Conservation (phyloP, 2,888 invertebrate genomes). For the Trachelus tabidus region DNA sequence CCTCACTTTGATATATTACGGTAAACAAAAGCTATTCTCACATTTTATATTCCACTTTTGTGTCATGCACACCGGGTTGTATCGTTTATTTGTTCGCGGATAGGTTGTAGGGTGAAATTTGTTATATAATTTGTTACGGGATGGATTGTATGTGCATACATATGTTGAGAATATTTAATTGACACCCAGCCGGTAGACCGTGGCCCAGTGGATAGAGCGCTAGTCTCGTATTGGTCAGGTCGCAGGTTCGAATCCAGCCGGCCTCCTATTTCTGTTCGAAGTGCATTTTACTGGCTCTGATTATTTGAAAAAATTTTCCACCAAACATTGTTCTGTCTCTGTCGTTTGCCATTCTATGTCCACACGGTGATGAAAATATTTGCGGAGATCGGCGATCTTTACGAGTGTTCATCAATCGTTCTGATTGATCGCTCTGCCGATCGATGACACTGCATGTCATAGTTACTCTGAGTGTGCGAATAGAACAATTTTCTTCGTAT, state of each 20-base stretch:
- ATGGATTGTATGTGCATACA: neutral
- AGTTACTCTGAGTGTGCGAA: slow-evolving; percentile 59
- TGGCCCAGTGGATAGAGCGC: slow-evolving; percentile 38
- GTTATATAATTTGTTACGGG: neutral
- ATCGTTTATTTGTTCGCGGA: no score
- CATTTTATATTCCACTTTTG: neutral
- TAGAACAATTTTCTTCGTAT: neutral
- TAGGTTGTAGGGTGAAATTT: neutral
- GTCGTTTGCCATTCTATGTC: neutral
- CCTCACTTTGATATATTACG: neutral
- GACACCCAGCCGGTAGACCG: neutral
- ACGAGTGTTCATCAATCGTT: slow-evolving; percentile 36
- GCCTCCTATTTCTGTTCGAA: neutral
- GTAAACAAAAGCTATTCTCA: neutral
- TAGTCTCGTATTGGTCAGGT: neutral
- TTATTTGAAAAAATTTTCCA: neutral
- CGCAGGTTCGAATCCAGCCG: slow-evolving; percentile 37
- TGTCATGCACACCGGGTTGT: no score
- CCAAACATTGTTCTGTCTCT: neutral
- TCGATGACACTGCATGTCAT: slow-evolving; percentile 50
- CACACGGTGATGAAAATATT: slow-evolving; percentile 52
- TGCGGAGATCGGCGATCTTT: slow-evolving; percentile 38
- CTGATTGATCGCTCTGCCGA: slow-evolving; percentile 34
- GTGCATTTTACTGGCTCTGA: neutral
- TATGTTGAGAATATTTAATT: neutral